Evolutionary conservation across 2,888 invertebrate species (phyloP).

Genomic region (Prosopocoilus inquinatus): DNA sequence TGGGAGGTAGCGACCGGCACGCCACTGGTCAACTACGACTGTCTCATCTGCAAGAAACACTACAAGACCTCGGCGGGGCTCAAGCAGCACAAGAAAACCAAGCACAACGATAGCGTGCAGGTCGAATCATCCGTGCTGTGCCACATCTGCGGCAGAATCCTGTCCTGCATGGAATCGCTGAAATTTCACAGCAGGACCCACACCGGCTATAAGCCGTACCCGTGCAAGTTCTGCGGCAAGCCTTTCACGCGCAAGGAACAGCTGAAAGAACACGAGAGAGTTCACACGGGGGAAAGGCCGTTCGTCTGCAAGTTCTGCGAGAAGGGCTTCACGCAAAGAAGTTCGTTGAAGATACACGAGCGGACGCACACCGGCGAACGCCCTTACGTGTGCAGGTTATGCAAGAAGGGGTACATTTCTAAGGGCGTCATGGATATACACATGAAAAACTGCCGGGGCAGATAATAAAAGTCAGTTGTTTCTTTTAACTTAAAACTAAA

Average conservation of each 20-base stretch:
- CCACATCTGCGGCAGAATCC: constrained; percentile 58
- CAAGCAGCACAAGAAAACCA: constrained; percentile 42
- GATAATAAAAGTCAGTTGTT: no score
- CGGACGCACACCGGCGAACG: constrained; percentile 63
- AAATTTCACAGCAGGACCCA: constrained; percentile 48
- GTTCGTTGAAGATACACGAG: constrained; percentile 64
- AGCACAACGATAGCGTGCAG: constrained; percentile 51
- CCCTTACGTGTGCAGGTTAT: constrained; percentile 59
- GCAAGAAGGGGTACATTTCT: constrained; percentile 62
- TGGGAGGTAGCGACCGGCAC: constrained; percentile 50
- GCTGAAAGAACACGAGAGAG: constrained; percentile 44
- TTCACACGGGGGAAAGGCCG: constrained; percentile 47
- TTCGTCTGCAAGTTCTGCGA: constrained; percentile 58
- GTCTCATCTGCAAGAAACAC: constrained; percentile 45
- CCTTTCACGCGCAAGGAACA: constrained; percentile 45
- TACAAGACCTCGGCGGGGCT: constrained; percentile 40
- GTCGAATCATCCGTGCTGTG: constrained; percentile 53
- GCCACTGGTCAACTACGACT: constrained; percentile 48
- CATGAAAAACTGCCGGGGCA: constrained; percentile 50
- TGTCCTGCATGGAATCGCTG: constrained; percentile 55
- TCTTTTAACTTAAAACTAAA: no score
- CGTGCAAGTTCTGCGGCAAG: constrained; percentile 45
- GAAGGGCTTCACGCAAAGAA: constrained; percentile 62
- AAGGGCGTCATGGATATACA: constrained; percentile 63
- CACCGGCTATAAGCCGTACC: constrained; percentile 45